These are phyloP conservation scores for Dasypus novemcinctus DNA, from an alignment of 2,113 vertebrate species.

Conservation along the genomic window DNA sequence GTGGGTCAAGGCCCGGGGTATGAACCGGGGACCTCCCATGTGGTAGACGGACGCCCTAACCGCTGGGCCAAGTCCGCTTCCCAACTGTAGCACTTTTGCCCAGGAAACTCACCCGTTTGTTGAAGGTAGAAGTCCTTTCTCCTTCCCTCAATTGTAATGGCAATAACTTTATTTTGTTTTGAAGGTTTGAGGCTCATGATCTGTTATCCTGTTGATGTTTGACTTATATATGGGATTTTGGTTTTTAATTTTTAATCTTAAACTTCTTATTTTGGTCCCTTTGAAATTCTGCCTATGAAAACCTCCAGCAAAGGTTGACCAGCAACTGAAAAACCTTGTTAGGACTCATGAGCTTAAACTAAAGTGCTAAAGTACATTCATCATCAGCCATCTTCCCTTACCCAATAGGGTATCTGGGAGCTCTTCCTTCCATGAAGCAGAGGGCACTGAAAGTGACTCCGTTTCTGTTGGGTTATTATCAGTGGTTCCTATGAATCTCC, in stretches of 20 bases:
- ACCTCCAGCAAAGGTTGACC: not conserved
- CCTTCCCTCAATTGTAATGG: not conserved
- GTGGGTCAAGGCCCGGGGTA: no score
- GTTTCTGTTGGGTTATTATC: not conserved
- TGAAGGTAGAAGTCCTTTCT: not conserved
- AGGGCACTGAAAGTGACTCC: not conserved
- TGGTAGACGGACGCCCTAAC: no score
- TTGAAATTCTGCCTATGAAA: not conserved
- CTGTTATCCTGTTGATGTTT: not conserved
- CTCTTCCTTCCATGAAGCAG: not conserved
- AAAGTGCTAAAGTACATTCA: not conserved
- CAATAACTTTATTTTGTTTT: constrained; percentile 2
- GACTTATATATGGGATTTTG: not conserved
- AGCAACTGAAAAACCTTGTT: not conserved
- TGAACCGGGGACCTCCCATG: no score
- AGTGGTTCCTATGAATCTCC: not conserved
- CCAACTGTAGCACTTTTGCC: not conserved
- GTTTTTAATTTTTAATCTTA: not conserved
- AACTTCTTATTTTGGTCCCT: not conserved
- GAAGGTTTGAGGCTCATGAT: not conserved
- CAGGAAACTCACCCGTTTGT: not conserved
- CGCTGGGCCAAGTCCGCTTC: no score
- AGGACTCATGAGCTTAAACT: not conserved
- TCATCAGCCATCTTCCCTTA: not conserved
- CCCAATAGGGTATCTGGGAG: not conserved